These are phyloP conservation scores for Marmota flaviventris DNA, from an alignment of 2,113 vertebrate species.

Conservation along the genomic window DNA sequence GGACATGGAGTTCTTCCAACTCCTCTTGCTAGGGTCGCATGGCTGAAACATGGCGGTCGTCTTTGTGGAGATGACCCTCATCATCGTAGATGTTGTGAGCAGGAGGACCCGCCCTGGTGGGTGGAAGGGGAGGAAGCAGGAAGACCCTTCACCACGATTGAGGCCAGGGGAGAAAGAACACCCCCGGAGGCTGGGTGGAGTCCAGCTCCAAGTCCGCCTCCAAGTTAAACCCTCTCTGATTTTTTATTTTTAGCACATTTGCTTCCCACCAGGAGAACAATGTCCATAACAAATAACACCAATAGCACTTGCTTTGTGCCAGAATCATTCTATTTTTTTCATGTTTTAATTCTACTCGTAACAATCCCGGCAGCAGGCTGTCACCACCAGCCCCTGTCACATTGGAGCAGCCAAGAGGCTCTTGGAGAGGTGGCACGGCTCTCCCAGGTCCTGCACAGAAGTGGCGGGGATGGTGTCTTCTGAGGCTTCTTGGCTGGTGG, in stretches of 20 bases:
- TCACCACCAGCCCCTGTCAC: background rate
- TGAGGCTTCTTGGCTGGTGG: too few species aligned
- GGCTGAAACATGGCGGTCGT: background rate
- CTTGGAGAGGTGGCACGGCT: background rate
- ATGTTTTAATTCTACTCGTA: background rate
- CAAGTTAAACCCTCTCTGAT: background rate
- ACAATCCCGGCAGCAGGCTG: background rate
- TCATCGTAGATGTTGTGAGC: accelerated
- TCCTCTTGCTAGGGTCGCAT: background rate
- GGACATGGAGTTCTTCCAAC: background rate
- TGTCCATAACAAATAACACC: background rate
- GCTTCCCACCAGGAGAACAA: background rate
- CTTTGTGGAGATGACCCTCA: too few species aligned
- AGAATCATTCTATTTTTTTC: background rate
- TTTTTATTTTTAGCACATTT: background rate
- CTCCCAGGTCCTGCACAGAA: background rate
- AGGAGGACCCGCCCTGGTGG: background rate
- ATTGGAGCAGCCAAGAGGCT: background rate
- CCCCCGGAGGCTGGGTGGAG: background rate
- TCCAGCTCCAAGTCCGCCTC: background rate
- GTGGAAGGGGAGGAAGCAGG: too few species aligned
- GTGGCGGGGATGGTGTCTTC: too few species aligned
- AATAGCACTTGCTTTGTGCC: background rate
- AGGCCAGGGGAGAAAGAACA: background rate
- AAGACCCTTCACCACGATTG: background rate